Base-by-base conservation (phyloP, 2,888 invertebrate species). In the Leptinotarsa tumamoca region DNA sequence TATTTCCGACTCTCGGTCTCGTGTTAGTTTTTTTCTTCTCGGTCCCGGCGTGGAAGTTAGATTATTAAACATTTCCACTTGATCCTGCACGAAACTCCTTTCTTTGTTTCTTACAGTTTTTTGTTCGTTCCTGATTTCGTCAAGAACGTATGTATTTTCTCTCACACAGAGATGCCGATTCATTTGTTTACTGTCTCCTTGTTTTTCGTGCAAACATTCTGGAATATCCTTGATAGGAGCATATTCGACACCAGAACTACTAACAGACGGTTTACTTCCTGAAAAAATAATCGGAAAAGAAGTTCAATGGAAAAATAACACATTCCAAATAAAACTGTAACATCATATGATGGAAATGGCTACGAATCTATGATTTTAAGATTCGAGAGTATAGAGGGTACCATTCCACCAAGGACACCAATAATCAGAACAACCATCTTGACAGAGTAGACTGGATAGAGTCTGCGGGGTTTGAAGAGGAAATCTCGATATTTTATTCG, bases 51-150 rank as follows among this genome's bases (percentile, higher is more conserved):
- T 56, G 21, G n/a, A 66, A 56, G 58, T 23, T 23, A 68, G 70
- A 66, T 75, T 79, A 68, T 78, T 77, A 21, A 73, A 73, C 58
- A 74, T 80, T 18, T 80, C 74, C 4, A 79, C 76, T 74, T 80
- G 80, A 21, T 23, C 49, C 27, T 69, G 69, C 13, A 79, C 81
- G 50, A 80, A 78, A 61, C 77, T 80, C 50, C 77, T 76, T 61
- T 80, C 74, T 50, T 66, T 80, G 23, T 70, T 73, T 63, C 56
- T 54, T 17, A 10, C 61, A 27, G 43, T 7, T 4, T 15, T 15
- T 18, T 67, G 17, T 33, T n/a, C 51, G 5, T 67, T 23, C 21
- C 54, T 17, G 43, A 67, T 54, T 72, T 67, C 67, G 21, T 63
- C 33, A 43, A 63, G 63, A 13, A 63, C 56, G n/a, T 33, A 52